Conservation (phyloP, 2,888 invertebrate species). For the Sclerodermus sp. region DNA sequence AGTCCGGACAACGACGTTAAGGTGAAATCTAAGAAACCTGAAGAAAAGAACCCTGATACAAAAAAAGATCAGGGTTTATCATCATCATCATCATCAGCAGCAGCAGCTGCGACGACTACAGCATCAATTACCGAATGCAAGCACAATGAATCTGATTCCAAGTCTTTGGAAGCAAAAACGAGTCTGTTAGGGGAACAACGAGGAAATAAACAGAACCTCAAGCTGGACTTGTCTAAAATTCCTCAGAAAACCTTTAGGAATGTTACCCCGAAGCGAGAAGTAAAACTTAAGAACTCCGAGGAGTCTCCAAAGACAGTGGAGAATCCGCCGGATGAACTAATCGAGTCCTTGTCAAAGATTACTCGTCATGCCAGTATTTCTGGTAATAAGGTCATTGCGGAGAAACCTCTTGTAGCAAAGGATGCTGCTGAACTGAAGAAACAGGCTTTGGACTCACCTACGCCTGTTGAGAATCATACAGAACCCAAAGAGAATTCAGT, state of each 20-base stretch:
- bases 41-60: slow-evolving; percentile 1
- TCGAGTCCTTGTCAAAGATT: slow-evolving; percentile 32
- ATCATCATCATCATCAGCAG: too few relatives aligned
- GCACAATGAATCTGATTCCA: too few relatives aligned
- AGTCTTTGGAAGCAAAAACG: too few relatives aligned
- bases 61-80: too few relatives aligned
- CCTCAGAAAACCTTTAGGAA: slow-evolving; percentile 49
- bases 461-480: too few relatives aligned
- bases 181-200: too few relatives aligned
- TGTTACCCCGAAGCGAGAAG: slow-evolving; percentile 21
- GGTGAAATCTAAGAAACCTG: not conserved
- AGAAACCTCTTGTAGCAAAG: too few relatives aligned
- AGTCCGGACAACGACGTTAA: slow-evolving; percentile 21
- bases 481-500: not conserved
- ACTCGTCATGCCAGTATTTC: slow-evolving; percentile 38
- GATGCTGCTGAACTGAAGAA: too few relatives aligned
- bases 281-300: slow-evolving; percentile 4
- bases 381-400: slow-evolving; percentile 39
- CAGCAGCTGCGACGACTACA: too few relatives aligned
- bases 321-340: slow-evolving; percentile 21
- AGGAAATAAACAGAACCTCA: slow-evolving; percentile 36
- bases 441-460: too few relatives aligned
- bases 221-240: slow-evolving; percentile 50
- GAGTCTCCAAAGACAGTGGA: slow-evolving; percentile 9
- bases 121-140: too few relatives aligned